Percentiles rank a stretch among this genome's conserved stretches.
These are phyloP conservation scores for Dendropsophus ebraccatus DNA, from an alignment of 2,113 vertebrate species.

Conservation along the genomic window DNA sequence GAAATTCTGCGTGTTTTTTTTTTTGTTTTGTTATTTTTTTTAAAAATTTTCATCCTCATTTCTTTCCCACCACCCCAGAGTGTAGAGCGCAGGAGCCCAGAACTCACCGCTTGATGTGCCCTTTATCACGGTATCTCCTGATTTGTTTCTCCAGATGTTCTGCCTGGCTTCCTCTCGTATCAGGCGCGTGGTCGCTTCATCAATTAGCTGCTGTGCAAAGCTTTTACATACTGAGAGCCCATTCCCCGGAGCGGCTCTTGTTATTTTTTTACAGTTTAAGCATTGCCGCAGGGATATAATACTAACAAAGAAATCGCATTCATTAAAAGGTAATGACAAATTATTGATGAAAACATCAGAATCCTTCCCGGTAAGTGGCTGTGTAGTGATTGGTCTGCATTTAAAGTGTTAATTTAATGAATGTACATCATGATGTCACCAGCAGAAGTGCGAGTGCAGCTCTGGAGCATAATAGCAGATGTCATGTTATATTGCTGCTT, in stretches of 20 bases:
- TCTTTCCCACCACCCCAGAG: not conserved
- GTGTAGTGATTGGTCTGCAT: slow-evolving; percentile 56
- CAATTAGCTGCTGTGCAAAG: slow-evolving; percentile 52
- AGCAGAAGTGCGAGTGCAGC: too few relatives aligned
- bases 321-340: slow-evolving; percentile 59
- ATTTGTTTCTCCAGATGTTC: slow-evolving; percentile 55
- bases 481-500: too few relatives aligned
- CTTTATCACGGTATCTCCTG: slow-evolving; percentile 34
- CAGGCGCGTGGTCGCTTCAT: slow-evolving; percentile 24
- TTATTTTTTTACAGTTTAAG: slow-evolving; percentile 59
- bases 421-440: too few relatives aligned
- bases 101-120: slow-evolving; percentile 36
- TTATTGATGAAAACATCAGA: slow-evolving; percentile 60
- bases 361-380: slow-evolving; percentile 58
- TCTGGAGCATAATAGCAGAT: too few relatives aligned
- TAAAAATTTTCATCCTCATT: too few relatives aligned
- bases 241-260: slow-evolving; percentile 55
- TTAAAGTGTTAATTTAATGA: too few relatives aligned
- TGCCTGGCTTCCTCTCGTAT: slow-evolving; percentile 32
- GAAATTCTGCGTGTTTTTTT: not conserved
- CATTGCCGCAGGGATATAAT: slow-evolving; percentile 53
- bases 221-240: slow-evolving; percentile 45
- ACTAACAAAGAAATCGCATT: slow-evolving; percentile 58
- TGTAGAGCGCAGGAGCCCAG: not conserved
- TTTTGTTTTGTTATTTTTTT: not conserved